phyloP scores from a whole-genome alignment of 2,113 vertebrate genomes.

The Indicator maculatus region DNA sequence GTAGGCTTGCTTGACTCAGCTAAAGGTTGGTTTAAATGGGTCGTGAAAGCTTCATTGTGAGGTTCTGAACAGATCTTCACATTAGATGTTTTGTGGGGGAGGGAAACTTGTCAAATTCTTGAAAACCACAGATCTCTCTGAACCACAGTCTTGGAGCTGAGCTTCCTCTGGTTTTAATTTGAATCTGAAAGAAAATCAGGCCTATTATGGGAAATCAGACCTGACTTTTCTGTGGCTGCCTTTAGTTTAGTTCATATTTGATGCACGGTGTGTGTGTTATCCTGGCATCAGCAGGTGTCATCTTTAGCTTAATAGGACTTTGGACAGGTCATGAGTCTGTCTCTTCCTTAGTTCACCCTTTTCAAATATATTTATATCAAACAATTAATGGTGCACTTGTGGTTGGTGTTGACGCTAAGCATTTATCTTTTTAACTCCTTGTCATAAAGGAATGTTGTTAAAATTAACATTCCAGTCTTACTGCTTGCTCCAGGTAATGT shows the following conservation, averaged over 20 bases:
- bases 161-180: slow-evolving; percentile 3
- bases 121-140: background rate
- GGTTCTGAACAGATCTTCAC: background rate
- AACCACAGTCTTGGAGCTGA: background rate
- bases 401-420: background rate
- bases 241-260: background rate
- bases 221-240: background rate
- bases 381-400: background rate
- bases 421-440: background rate
- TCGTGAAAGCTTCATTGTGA: background rate
- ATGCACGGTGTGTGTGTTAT: background rate
- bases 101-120: background rate
- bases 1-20: background rate
- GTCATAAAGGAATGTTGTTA: background rate
- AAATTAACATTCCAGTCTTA: background rate
- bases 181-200: background rate
- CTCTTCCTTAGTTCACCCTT: background rate
- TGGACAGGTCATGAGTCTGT: background rate
- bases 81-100: background rate
- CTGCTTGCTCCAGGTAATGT: background rate
- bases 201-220: background rate
- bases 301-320: background rate
- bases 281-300: background rate
- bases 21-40: background rate
- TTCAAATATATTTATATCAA: background rate